Evolutionary conservation across 2,797 vertebrate species (phyloP).

Genomic region (Hyperoplus immaculatus): DNA sequence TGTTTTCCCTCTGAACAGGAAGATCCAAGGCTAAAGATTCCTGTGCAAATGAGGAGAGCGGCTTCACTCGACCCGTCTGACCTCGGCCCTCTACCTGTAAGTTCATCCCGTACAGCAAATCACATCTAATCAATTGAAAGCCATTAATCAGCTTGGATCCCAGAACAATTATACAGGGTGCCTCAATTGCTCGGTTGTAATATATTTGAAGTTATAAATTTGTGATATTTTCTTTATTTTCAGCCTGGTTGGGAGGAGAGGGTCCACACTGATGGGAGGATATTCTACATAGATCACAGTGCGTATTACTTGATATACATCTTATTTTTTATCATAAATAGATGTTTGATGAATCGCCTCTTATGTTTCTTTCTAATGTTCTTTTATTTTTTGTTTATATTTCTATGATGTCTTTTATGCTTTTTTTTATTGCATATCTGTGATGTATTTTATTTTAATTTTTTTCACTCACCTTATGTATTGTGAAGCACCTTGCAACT

Average conservation of each 20-base stretch:
- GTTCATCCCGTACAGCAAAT: conserved; percentile 42
- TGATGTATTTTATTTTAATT: conserved; percentile 27
- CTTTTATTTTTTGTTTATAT: too few relatives aligned
- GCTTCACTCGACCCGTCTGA: conserved; percentile 90
- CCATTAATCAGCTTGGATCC: conserved; percentile 10
- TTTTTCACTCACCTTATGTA: too few relatives aligned
- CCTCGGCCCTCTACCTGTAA: conserved; percentile 93
- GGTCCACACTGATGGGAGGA: conserved; percentile 92
- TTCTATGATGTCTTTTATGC: too few relatives aligned
- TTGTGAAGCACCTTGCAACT: too few relatives aligned
- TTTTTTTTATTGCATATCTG: not conserved
- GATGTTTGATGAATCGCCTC: too few relatives aligned
- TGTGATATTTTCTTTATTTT: conserved; percentile 7
- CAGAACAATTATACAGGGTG: not conserved
- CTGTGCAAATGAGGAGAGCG: conserved; percentile 87
- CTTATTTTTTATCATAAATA: not conserved
- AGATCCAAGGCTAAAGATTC: conserved; percentile 92
- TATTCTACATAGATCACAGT: conserved; percentile 99
- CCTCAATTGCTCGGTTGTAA: not conserved
- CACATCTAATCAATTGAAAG: conserved; percentile 9
- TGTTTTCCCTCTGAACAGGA: conserved; percentile 87
- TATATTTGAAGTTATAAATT: not conserved
- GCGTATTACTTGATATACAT: conserved; percentile 66
- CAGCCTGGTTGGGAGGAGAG: conserved; percentile 98
- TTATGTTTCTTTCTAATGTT: too few relatives aligned